Conservation (phyloP, 1,140 invertebrate genomes). For the Tetramorium parvispinum region DNA sequence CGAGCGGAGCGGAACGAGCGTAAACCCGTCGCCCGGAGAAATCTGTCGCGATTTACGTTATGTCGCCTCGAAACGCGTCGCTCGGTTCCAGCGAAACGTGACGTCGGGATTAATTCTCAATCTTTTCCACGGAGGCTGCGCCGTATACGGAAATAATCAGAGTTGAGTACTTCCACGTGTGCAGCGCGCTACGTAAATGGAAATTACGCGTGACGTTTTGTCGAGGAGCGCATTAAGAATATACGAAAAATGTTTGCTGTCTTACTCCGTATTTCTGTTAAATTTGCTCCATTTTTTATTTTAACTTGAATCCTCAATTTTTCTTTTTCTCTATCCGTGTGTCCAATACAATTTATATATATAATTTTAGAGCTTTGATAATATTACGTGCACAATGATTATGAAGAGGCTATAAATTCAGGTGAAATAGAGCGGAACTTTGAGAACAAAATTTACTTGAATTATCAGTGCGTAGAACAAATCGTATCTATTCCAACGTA, state of each 20-base stretch:
- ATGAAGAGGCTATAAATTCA: background rate
- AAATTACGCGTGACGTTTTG: conserved; percentile 28
- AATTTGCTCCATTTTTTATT: background rate
- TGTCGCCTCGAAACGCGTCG: conserved; percentile 28
- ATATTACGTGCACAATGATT: background rate
- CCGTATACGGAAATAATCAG: conserved; percentile 37
- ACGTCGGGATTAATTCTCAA: conserved; percentile 52
- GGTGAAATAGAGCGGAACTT: background rate
- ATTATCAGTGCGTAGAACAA: background rate
- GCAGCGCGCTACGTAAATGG: conserved; percentile 23
- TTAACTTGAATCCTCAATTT: background rate
- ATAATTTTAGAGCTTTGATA: background rate
- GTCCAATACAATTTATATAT: background rate
- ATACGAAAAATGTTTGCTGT: background rate
- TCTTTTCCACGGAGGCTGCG: conserved; percentile 18
- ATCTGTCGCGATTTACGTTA: conserved; percentile 52
- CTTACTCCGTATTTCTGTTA: background rate
- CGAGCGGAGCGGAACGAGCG: conserved; percentile 14
- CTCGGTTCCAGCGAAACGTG: conserved; percentile 22
- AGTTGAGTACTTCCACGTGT: background rate
- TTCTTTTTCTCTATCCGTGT: background rate
- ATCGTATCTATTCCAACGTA: conserved; percentile 10
- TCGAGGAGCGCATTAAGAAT: background rate
- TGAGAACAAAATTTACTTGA: background rate
- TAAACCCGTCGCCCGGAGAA: conserved; percentile 37